Evolutionary conservation across 2,113 vertebrate genomes (phyloP).

Genomic region (Cyprinodon variegatus): DNA sequence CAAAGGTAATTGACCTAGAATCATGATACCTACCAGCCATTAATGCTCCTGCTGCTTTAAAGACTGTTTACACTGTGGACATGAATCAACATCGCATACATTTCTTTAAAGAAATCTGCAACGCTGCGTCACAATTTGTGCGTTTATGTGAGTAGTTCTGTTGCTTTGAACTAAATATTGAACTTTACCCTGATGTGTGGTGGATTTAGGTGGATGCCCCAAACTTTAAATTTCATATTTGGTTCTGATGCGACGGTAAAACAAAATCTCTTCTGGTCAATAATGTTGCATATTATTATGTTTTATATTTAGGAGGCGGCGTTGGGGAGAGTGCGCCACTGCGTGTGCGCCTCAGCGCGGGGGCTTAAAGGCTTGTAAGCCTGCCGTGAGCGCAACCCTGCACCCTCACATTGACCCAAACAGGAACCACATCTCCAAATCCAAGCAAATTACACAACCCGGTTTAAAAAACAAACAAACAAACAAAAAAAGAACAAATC

Average conservation of each 20-base stretch:
- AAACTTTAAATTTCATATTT: too few relatives aligned
- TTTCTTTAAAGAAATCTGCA: neutral
- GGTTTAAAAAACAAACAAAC: neutral
- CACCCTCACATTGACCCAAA: slow-evolving; percentile 35
- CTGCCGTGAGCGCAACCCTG: slow-evolving; percentile 56
- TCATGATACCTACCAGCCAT: neutral
- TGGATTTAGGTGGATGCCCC: neutral
- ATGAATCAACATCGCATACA: neutral
- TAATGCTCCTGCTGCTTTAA: neutral
- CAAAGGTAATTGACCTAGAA: neutral
- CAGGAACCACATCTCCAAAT: slow-evolving; percentile 37
- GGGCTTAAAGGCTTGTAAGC: slow-evolving; percentile 63
- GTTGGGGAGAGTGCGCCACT: slow-evolving; percentile 12
- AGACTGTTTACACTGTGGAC: neutral
- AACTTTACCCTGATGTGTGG: neutral
- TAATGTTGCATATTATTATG: too few relatives aligned
- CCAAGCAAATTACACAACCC: slow-evolving; percentile 50
- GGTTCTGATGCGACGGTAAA: too few relatives aligned
- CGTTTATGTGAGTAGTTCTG: neutral
- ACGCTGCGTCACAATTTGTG: neutral
- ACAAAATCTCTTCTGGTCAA: too few relatives aligned
- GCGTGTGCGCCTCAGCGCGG: slow-evolving; percentile 26
- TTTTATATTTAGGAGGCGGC: neutral
- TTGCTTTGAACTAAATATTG: too few relatives aligned
- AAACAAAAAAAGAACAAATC: neutral